Evolutionary conservation across 2,113 vertebrate genomes (phyloP).

Genomic region (Suricata suricatta): DNA sequence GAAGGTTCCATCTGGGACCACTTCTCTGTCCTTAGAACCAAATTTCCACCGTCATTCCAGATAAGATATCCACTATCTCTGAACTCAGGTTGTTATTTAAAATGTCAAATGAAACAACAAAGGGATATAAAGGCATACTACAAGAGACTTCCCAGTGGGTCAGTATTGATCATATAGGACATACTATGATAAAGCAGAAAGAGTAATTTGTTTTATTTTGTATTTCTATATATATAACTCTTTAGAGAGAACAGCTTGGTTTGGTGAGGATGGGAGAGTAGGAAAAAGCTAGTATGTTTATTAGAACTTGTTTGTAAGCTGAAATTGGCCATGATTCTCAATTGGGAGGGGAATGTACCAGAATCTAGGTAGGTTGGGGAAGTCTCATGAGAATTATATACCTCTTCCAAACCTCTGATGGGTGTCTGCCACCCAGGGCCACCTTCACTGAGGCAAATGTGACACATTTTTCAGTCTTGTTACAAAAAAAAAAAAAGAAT

Average conservation of each 20-base stretch:
- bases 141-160: neutral
- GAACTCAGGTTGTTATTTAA: constrained; percentile 36
- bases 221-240: neutral
- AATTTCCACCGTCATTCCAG: constrained; percentile 33
- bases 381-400: neutral
- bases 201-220: neutral
- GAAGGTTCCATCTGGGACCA: neutral
- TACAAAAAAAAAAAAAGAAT: neutral
- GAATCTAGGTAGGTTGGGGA: neutral
- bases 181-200: neutral
- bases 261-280: neutral
- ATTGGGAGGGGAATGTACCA: neutral
- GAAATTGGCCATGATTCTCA: neutral
- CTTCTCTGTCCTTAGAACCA: neutral
- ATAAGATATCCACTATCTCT: constrained; percentile 5
- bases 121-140: neutral
- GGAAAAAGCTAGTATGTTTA: neutral
- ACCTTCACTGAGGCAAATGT: neutral
- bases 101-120: constrained; percentile 26
- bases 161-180: neutral
- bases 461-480: neutral
- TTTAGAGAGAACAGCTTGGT: neutral
- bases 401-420: neutral
- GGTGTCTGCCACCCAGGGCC: neutral
- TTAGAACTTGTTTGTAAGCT: constrained; percentile 5